Conservation (phyloP, 1,140 invertebrate genomes). For the Charaxes varanes region DNA sequence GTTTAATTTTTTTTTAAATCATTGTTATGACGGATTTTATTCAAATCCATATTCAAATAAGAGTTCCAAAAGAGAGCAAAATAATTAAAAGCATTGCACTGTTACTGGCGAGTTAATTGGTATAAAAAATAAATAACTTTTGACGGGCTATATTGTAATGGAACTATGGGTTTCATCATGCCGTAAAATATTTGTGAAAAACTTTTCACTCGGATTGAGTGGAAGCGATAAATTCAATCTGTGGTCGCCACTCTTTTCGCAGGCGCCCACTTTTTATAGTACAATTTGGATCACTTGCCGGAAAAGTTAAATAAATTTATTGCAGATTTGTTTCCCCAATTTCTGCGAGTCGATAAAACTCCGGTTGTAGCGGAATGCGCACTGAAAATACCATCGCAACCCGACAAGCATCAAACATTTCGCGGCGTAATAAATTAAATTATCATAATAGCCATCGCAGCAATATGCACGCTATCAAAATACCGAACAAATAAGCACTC, state of each 20-base stretch:
- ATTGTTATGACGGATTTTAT: too few relatives aligned
- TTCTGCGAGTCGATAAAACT: slow-evolving; percentile 42
- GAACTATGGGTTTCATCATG: slow-evolving; percentile 18
- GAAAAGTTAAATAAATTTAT: slow-evolving; percentile 71
- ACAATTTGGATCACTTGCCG: slow-evolving; percentile 67
- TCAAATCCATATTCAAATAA: too few relatives aligned
- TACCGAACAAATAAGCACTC: slow-evolving; percentile 44
- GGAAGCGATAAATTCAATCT: slow-evolving; percentile 63
- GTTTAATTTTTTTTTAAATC: too few relatives aligned
- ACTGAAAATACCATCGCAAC: slow-evolving; percentile 18
- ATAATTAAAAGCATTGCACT: too few relatives aligned
- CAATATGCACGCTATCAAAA: slow-evolving; percentile 25
- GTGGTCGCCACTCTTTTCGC: slow-evolving; percentile 57
- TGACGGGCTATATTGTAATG: slow-evolving; percentile 10
- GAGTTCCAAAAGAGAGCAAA: too few relatives aligned
- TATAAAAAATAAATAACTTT: too few relatives aligned
- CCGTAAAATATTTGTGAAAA: slow-evolving; percentile 42
- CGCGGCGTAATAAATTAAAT: slow-evolving; percentile 21
- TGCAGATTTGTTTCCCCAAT: slow-evolving; percentile 60
- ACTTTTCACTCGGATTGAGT: slow-evolving; percentile 49
- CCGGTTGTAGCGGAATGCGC: too few relatives aligned
- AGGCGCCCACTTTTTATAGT: slow-evolving; percentile 59
- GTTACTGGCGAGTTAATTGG: too few relatives aligned
- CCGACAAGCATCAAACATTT: background rate
- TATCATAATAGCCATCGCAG: slow-evolving; percentile 13